These are phyloP conservation scores for Scrobipalpa atriplicella DNA, from an alignment of 2,888 invertebrate genomes.

Conservation along the genomic window DNA sequence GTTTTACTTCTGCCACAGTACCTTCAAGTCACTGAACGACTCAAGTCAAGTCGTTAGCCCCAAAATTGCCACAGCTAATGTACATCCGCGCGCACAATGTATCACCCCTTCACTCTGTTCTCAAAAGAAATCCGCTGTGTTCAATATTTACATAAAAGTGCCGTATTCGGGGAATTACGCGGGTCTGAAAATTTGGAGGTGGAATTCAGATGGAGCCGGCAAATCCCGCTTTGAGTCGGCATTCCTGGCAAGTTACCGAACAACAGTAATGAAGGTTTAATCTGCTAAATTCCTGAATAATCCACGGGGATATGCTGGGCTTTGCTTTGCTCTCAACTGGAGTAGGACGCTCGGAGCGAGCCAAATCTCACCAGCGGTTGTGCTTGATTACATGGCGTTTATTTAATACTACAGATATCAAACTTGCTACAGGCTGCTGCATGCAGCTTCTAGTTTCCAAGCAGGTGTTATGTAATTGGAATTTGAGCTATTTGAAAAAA, in stretches of 20 bases:
- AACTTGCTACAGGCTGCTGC: neutral
- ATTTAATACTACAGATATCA: conserved; percentile 3
- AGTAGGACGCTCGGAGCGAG: conserved; percentile 11
- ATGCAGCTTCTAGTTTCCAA: neutral
- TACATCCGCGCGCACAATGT: neutral
- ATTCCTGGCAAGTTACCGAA: conserved; percentile 69
- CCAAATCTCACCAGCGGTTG: conserved; percentile 20
- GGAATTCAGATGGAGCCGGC: conserved; percentile 53
- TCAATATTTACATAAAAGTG: conserved; percentile 62
- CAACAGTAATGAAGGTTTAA: conserved; percentile 74
- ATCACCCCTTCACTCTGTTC: conserved; percentile 22
- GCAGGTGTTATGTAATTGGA: too few relatives aligned
- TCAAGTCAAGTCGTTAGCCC: neutral
- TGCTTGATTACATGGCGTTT: conserved; percentile 25
- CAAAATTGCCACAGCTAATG: conserved; percentile 9
- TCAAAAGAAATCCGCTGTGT: conserved; percentile 40
- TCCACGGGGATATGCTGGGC: conserved; percentile 53
- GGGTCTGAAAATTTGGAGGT: conserved; percentile 57
- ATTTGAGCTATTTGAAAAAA: too few relatives aligned
- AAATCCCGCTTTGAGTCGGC: conserved; percentile 67
- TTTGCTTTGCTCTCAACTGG: conserved; percentile 45
- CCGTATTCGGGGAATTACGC: conserved; percentile 58
- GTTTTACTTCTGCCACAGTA: neutral
- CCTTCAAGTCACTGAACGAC: neutral
- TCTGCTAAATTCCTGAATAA: conserved; percentile 65